phyloP scores from a whole-genome alignment of 2,888 invertebrate species.

The Byasa hedistus region DNA sequence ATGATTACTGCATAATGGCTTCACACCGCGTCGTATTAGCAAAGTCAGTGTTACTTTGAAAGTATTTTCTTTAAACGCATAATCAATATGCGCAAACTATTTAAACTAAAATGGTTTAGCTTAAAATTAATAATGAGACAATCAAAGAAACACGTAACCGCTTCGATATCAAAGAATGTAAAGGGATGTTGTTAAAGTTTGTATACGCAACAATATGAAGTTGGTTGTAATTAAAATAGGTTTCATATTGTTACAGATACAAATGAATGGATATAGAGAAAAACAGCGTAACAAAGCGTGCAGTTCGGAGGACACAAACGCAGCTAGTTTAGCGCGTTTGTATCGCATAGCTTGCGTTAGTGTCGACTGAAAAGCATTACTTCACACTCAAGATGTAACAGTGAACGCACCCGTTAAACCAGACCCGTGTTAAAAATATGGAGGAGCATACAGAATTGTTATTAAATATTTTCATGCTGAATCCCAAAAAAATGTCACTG shows the following conservation, averaged over 20 bases:
- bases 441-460: constrained; percentile 5
- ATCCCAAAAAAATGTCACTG: constrained; percentile 1
- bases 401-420: constrained; percentile 9
- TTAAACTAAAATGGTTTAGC: neutral
- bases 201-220: constrained; percentile 6
- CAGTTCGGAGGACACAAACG: neutral
- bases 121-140: neutral
- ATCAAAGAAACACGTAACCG: constrained; percentile 23
- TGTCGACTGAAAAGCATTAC: neutral
- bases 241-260: neutral
- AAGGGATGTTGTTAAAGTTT: neutral
- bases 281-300: constrained; percentile 1
- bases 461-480: constrained; percentile 8
- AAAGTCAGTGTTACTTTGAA: constrained; percentile 43
- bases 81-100: neutral
- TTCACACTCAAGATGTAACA: neutral
- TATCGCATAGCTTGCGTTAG: neutral
- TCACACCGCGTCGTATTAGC: constrained; percentile 43
- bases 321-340: neutral
- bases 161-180: constrained; percentile 28
- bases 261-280: neutral
- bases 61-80: constrained; percentile 27
- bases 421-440: constrained; percentile 17
- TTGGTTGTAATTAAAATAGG: neutral
- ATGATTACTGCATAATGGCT: constrained; percentile 39